A percentile compares a stretch with the other conserved stretches of the same genome.
These are phyloP conservation scores for Percopsis omiscomaycus DNA, from an alignment of 2,797 vertebrate species.

Conservation along the genomic window DNA sequence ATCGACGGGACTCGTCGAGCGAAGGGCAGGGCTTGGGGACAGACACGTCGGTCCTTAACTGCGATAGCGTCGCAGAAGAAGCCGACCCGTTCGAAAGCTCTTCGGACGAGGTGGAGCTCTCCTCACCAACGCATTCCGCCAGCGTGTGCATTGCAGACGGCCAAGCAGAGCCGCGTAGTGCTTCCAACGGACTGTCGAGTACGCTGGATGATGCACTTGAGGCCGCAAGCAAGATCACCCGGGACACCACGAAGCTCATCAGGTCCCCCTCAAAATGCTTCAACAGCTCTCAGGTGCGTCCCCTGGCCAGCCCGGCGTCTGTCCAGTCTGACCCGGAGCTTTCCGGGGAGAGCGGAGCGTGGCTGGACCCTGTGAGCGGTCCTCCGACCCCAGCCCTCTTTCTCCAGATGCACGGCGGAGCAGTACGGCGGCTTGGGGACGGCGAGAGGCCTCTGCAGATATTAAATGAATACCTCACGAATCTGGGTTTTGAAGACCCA, in stretches of 20 bases:
- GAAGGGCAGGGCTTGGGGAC: constrained; percentile 67
- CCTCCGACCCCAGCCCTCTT: constrained; percentile 76
- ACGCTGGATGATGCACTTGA: constrained; percentile 6
- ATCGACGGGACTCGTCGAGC: constrained; percentile 56
- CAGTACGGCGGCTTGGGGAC: constrained; percentile 81
- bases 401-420: constrained; percentile 89
- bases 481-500: constrained; percentile 87
- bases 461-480: constrained; percentile 88
- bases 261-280: constrained; percentile 44
- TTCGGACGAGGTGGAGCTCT: constrained; percentile 83
- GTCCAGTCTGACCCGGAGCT: constrained; percentile 46
- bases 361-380: constrained; percentile 41
- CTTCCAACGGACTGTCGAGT: constrained; percentile 29
- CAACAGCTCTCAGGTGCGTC: constrained; percentile 64
- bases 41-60: constrained; percentile 76
- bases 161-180: constrained; percentile 20
- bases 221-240: neutral
- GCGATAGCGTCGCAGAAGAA: constrained; percentile 82
- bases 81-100: constrained; percentile 85
- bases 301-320: constrained; percentile 56
- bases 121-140: constrained; percentile 54
- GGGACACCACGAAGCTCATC: constrained; percentile 32
- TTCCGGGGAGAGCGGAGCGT: constrained; percentile 36
- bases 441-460: constrained; percentile 88
- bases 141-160: constrained; percentile 38